Percentiles rank a stretch among this genome's conserved stretches.
Evolutionary conservation across 2,113 vertebrate genomes (phyloP).

Genomic region (Elaphurus davidianus): DNA sequence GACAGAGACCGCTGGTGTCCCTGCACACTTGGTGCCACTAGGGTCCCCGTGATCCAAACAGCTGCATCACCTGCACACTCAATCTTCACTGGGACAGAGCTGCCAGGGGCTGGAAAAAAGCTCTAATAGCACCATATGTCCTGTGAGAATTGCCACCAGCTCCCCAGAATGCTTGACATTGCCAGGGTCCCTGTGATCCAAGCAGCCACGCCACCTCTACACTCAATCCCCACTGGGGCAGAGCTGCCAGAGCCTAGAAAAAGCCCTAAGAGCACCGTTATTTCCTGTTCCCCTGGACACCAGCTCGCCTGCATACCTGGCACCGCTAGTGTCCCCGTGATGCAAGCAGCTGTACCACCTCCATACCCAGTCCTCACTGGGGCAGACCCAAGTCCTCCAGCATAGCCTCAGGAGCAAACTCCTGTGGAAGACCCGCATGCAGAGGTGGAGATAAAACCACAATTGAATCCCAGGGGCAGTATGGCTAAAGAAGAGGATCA

Average conservation of each 20-base stretch:
- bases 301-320: background rate
- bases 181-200: background rate
- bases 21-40: background rate
- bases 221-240: background rate
- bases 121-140: background rate
- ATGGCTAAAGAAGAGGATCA: background rate
- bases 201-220: background rate
- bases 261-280: background rate
- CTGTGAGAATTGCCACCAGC: background rate
- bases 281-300: background rate
- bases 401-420: background rate
- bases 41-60: background rate
- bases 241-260: background rate
- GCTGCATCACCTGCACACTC: background rate
- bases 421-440: background rate
- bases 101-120: background rate
- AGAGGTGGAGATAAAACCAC: background rate
- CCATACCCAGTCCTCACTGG: background rate
- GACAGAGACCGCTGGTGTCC: fast-evolving
- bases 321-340: background rate
- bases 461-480: background rate
- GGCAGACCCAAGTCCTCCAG: background rate
- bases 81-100: background rate
- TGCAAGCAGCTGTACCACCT: background rate
- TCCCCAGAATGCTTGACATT: background rate